Percentiles rank a stretch among this genome's conserved stretches.
These are phyloP conservation scores for Talpa occidentalis DNA, from an alignment of 2,113 vertebrate genomes.

Conservation along the genomic window DNA sequence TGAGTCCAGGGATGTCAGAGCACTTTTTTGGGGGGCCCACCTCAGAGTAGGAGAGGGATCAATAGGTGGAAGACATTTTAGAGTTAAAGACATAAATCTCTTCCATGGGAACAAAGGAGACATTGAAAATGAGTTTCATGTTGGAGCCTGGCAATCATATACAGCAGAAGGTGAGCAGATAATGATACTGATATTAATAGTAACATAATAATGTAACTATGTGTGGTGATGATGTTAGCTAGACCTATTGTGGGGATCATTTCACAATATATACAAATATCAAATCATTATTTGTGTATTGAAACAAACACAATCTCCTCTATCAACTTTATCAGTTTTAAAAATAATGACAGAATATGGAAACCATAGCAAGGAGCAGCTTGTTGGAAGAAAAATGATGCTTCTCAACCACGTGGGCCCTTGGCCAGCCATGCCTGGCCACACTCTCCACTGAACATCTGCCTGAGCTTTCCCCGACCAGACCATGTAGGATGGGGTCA, in stretches of 20 bases:
- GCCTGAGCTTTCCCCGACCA: background rate
- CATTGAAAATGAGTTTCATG: fast-evolving
- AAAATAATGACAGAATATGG: background rate
- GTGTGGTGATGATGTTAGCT: background rate
- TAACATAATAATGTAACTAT: background rate
- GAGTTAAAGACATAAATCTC: background rate
- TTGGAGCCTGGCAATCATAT: background rate
- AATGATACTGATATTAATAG: background rate
- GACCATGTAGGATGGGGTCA: background rate
- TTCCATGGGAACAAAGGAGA: background rate
- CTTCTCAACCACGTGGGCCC: background rate
- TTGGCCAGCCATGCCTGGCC: background rate
- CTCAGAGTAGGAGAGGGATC: background rate
- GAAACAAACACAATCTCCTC: background rate
- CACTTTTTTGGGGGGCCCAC: background rate
- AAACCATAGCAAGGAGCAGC: background rate
- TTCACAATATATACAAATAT: background rate
- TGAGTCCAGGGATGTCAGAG: background rate
- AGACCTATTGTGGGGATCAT: background rate
- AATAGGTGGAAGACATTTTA: background rate
- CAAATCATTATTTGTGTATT: background rate
- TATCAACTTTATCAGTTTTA: background rate
- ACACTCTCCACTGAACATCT: background rate
- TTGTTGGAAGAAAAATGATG: background rate
- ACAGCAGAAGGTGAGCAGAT: background rate